Percentiles rank a stretch among this genome's conserved stretches.
These are phyloP conservation scores for Drosophila sp. DNA, from an alignment of 1,140 invertebrate genomes.

Conservation along the genomic window DNA sequence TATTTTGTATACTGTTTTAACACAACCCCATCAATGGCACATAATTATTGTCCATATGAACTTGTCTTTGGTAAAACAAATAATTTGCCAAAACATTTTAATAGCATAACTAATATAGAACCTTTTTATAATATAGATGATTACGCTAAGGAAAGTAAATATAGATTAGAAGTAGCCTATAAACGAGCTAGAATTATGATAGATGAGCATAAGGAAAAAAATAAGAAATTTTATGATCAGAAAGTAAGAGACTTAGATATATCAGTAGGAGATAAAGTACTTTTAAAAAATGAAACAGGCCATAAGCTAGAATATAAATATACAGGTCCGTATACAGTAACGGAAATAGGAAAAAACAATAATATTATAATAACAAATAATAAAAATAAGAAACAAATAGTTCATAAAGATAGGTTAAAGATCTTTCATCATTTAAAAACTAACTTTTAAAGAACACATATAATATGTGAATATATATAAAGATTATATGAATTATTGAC, in stretches of 20 bases:
- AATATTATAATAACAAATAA: conserved; percentile 12
- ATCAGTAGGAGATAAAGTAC: conserved; percentile 11
- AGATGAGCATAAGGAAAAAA: conserved; percentile 27
- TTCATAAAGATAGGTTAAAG: conserved; percentile 26
- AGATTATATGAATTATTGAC: too few relatives aligned
- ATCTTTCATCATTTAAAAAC: too few relatives aligned
- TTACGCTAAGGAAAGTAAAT: not conserved
- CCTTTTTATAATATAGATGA: conserved; percentile 37
- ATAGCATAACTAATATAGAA: conserved; percentile 21
- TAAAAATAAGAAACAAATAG: conserved; percentile 4
- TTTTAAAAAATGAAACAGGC: conserved; percentile 24
- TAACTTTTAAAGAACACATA: too few relatives aligned
- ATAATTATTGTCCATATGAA: conserved; percentile 38
- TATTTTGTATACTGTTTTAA: conserved; percentile 56
- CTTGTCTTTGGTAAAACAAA: conserved; percentile 30
- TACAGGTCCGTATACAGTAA: conserved; percentile 2
- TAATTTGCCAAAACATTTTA: conserved; percentile 18
- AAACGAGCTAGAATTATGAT: conserved; percentile 16
- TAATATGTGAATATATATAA: too few relatives aligned
- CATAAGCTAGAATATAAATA: conserved; percentile 17
- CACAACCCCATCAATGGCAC: conserved; percentile 36
- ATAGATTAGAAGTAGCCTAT: conserved; percentile 18
- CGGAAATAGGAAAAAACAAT: conserved; percentile 3
- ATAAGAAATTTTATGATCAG: conserved; percentile 10
- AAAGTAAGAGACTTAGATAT: conserved; percentile 7